Evolutionary conservation across 2,113 vertebrate genomes (phyloP).

Genomic region (Oreamnos americanus): DNA sequence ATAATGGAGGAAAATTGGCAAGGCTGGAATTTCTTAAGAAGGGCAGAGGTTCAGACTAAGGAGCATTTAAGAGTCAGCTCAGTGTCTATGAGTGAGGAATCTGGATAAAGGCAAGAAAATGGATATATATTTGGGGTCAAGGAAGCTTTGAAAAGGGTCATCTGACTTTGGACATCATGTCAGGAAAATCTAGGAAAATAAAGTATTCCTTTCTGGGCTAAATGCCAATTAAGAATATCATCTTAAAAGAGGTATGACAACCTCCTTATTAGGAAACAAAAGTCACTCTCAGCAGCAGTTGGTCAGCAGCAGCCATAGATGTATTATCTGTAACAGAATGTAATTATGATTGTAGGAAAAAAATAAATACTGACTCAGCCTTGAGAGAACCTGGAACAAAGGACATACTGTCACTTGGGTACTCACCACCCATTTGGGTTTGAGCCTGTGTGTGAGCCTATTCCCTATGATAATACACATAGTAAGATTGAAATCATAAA

Average conservation of each 20-base stretch:
- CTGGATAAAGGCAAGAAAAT: not conserved
- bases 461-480: not conserved
- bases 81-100: not conserved
- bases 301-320: not conserved
- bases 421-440: not conserved
- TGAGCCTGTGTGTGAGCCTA: not conserved
- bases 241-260: not conserved
- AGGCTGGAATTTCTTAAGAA: not conserved
- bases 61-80: not conserved
- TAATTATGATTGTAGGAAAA: not conserved
- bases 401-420: not conserved
- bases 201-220: constrained; percentile 30
- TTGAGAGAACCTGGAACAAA: not conserved
- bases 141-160: not conserved
- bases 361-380: not conserved
- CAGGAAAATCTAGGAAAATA: constrained; percentile 31
- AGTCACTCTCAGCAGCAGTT: not conserved
- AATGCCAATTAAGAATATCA: constrained; percentile 28
- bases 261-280: constrained; percentile 40
- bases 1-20: not conserved
- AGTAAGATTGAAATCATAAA: not conserved
- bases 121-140: not conserved
- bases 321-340: not conserved
- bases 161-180: constrained; percentile 1
- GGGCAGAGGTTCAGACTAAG: not conserved